Base-by-base conservation (phyloP, 2,797 vertebrate genomes). In the Pangasius djambal region DNA sequence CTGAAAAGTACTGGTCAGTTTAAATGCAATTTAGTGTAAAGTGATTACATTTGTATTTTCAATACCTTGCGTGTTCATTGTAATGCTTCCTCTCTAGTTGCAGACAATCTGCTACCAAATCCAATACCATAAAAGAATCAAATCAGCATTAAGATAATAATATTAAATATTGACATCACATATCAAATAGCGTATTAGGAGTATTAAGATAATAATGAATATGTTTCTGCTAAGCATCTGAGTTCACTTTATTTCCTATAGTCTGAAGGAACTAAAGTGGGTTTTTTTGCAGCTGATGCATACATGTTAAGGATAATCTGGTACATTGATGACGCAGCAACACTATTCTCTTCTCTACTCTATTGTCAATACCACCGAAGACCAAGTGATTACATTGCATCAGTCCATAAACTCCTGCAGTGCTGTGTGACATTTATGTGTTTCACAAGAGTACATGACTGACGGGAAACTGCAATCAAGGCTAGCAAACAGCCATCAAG, bases 401-500 rank as follows among this genome's bases (percentile, higher is more conserved):
- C 59, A 8, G 81, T 63, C 81, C 57, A 83, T 83, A 44, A 83
- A 83, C 18, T 44, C 59, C 59, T 83, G 37, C 81, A n/a, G 81
- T n/a, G 81, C 37, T 63, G 37, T 44, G 59, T 65, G 81, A 44
- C 37, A 48, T 83, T 65, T 65, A 16, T 63, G 57, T 48, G 55
- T 63, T 65, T 59, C 59, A 52, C 50, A 79, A 89, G 67, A 37
- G 61, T 57, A 31, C n/a, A 28, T 37, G 44, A 61, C 37, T 85
- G 84, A 87, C 59, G 75, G 88, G 67, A 85, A 82, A 44, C 28
- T 63, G 37, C 37, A 44, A 44, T 83, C 37, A 44, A 44, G 31
- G 50, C 78, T 28, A 86, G 31, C 70, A 65, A 72, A 50, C 65
- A 67, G 34, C 40, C 72, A 82, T 40, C 83, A 86, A 88, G 31